phyloP scores from a whole-genome alignment of 2,113 vertebrate genomes.

The Ranitomeya variabilis region DNA sequence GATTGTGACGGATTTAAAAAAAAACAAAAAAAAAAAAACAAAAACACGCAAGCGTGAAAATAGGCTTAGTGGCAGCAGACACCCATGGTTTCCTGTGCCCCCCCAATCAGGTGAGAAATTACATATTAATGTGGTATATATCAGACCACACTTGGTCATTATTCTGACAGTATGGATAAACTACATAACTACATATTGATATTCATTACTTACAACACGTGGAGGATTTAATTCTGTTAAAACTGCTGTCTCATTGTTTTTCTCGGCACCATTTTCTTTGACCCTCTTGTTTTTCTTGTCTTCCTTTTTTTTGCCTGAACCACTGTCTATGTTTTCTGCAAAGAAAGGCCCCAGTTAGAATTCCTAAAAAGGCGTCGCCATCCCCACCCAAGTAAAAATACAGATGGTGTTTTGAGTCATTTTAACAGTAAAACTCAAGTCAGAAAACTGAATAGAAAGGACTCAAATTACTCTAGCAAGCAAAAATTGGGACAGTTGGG shows the following conservation, averaged over 20 bases:
- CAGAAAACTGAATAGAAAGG: slow-evolving; percentile 74
- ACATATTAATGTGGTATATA: too few relatives aligned
- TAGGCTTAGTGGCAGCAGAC: too few relatives aligned
- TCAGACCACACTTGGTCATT: not conserved
- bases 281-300: slow-evolving; percentile 95
- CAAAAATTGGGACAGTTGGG: slow-evolving; percentile 77
- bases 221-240: slow-evolving; percentile 87
- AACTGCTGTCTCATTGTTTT: slow-evolving; percentile 81
- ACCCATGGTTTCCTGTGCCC: too few relatives aligned
- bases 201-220: slow-evolving; percentile 69
- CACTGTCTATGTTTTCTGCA: slow-evolving; percentile 84
- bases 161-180: not conserved
- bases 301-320: slow-evolving; percentile 93
- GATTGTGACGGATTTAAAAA: too few relatives aligned
- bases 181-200: not conserved
- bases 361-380: not conserved
- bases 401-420: slow-evolving; percentile 68
- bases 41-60: too few relatives aligned
- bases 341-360: not conserved
- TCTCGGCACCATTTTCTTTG: slow-evolving; percentile 95
- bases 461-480: slow-evolving; percentile 77
- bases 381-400: not conserved
- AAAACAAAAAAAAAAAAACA: too few relatives aligned
- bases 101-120: too few relatives aligned
- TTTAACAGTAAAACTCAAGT: slow-evolving; percentile 71